Percentiles rank a stretch among this genome's conserved stretches.
Evolutionary conservation across 2,797 vertebrate species (phyloP).

Genomic region (Todus mexicanus): DNA sequence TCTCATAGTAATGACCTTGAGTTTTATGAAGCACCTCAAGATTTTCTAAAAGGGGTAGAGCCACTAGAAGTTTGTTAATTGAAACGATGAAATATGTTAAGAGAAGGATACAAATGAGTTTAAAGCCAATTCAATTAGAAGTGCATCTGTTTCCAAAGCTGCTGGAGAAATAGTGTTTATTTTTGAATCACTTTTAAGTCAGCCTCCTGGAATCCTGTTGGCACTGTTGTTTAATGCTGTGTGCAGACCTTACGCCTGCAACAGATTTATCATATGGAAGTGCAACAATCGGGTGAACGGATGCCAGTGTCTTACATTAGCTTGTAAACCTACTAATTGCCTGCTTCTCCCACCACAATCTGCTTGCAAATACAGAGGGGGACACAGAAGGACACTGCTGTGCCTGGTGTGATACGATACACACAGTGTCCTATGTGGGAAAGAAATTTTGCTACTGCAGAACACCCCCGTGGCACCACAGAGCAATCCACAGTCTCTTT

Average conservation of each 20-base stretch:
- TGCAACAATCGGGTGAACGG: background rate
- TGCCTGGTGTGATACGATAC: background rate
- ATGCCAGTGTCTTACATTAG: background rate
- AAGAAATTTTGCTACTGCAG: background rate
- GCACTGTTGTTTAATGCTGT: background rate
- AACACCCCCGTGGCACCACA: fast-evolving
- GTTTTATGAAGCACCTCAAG: constrained; percentile 51
- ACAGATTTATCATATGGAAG: constrained; percentile 9
- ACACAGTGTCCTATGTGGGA: background rate
- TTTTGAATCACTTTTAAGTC: constrained; percentile 10
- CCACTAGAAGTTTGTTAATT: constrained; percentile 64
- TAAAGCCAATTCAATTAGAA: constrained; percentile 67
- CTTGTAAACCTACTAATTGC: background rate
- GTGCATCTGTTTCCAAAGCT: constrained; percentile 57
- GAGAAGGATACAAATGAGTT: constrained; percentile 53
- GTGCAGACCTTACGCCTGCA: background rate
- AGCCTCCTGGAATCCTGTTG: constrained; percentile 9
- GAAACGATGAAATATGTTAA: constrained; percentile 62
- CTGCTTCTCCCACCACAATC: background rate
- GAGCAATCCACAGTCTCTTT: background rate
- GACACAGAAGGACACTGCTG: background rate
- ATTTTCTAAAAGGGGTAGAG: constrained; percentile 49
- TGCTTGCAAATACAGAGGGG: background rate
- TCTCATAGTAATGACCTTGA: constrained; percentile 48
- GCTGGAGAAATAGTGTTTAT: constrained; percentile 26